These are phyloP conservation scores for Thamnaconus septentrionalis DNA, from an alignment of 2,113 vertebrate species.

Conservation along the genomic window DNA sequence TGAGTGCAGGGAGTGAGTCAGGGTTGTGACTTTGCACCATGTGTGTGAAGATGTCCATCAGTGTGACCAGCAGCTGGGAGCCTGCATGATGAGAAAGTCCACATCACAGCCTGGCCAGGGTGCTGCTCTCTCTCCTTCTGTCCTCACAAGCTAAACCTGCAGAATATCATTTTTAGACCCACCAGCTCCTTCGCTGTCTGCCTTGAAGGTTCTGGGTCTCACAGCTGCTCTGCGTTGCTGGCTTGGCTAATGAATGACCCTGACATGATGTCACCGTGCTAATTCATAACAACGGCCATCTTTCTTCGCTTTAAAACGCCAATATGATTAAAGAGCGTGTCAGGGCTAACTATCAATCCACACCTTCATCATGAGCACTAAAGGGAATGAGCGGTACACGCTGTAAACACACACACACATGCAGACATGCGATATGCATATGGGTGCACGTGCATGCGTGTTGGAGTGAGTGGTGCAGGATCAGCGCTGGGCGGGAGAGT, in stretches of 20 bases:
- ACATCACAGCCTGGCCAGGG: too few relatives aligned
- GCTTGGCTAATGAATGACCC: slow-evolving; percentile 55
- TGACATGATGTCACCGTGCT: slow-evolving; percentile 66
- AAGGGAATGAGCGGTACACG: slow-evolving; percentile 56
- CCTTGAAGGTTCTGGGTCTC: slow-evolving; percentile 14
- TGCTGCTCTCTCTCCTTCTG: too few relatives aligned
- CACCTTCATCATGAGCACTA: slow-evolving; percentile 67
- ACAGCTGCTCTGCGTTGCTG: slow-evolving; percentile 13
- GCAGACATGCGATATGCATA: slow-evolving; percentile 22
- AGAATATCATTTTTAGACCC: too few relatives aligned
- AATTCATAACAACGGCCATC: slow-evolving; percentile 65
- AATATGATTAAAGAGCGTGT: slow-evolving; percentile 65
- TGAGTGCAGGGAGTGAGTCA: too few relatives aligned
- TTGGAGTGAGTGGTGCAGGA: slow-evolving; percentile 34
- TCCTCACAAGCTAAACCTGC: too few relatives aligned
- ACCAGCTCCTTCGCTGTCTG: neutral
- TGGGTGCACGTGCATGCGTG: neutral
- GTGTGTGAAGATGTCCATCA: too few relatives aligned
- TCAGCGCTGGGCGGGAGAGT: slow-evolving; percentile 43
- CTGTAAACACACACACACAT: slow-evolving; percentile 1
- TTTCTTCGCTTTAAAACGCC: slow-evolving; percentile 62
- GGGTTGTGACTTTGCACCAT: too few relatives aligned
- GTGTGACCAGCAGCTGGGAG: too few relatives aligned
- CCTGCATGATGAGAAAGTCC: too few relatives aligned
- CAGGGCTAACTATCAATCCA: slow-evolving; percentile 69